A percentile compares a stretch with the other conserved stretches of the same genome.
phyloP scores from a whole-genome alignment of 2,888 invertebrate species.

The Pogonocherus hispidulus region DNA sequence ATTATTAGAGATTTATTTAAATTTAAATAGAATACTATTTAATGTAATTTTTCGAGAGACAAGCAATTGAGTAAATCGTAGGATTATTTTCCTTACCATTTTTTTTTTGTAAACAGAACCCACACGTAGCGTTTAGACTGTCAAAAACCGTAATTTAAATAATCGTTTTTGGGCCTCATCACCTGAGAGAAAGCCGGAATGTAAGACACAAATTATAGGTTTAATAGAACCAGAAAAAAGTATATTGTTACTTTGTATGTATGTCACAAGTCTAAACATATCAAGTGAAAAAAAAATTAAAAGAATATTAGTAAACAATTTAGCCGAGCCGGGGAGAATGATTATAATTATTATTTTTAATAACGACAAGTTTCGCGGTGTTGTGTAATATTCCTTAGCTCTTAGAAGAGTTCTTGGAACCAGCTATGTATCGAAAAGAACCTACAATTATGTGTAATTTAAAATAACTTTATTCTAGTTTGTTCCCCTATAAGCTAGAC shows the following conservation, averaged over 20 bases:
- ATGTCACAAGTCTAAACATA: background rate
- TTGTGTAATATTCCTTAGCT: slow-evolving; percentile 15
- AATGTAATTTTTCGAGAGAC: too few species aligned
- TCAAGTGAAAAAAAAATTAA: slow-evolving; percentile 24
- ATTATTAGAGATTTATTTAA: too few species aligned
- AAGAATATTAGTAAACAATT: slow-evolving; percentile 16
- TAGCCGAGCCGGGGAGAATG: background rate
- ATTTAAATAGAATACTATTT: too few species aligned
- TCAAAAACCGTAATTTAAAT: too few species aligned
- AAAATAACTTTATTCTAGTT: slow-evolving; percentile 35
- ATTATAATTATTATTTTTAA: slow-evolving; percentile 23
- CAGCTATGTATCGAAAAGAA: slow-evolving; percentile 6
- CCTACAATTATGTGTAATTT: slow-evolving; percentile 35
- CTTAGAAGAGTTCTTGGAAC: slow-evolving; percentile 4
- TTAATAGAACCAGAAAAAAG: too few species aligned
- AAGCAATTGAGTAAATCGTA: too few species aligned
- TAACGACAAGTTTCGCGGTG: background rate
- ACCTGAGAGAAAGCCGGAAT: slow-evolving; percentile 3
- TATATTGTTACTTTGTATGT: too few species aligned
- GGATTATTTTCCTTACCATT: too few species aligned
- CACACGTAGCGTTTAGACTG: too few species aligned
- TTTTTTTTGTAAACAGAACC: too few species aligned
- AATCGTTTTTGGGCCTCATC: background rate
- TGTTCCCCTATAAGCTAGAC: too few species aligned
- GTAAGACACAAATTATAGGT: slow-evolving; percentile 8